Evolutionary conservation across 2,113 vertebrate species (phyloP).

Genomic region (Calidris pygmaea): DNA sequence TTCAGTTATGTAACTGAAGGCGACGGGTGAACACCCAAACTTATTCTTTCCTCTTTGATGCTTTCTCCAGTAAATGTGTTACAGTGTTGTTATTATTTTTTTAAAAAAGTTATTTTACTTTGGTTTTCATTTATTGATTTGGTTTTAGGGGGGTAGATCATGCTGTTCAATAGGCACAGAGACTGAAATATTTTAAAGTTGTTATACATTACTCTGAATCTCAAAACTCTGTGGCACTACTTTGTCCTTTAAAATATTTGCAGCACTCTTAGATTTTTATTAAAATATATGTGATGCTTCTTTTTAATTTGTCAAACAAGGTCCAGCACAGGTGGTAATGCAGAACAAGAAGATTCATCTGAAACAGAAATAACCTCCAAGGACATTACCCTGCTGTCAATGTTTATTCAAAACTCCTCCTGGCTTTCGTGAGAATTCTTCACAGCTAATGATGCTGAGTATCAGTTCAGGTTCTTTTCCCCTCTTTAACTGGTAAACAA

Average conservation of each 20-base stretch:
- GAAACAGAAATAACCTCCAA: conserved; percentile 37
- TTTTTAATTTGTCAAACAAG: conserved; percentile 30
- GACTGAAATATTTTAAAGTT: background rate
- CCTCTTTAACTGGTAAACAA: background rate
- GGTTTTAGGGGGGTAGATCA: background rate
- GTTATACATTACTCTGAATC: background rate
- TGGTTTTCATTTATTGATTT: background rate
- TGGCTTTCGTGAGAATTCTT: background rate
- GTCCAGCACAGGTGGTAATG: conserved; percentile 19
- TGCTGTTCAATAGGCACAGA: background rate
- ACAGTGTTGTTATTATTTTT: background rate
- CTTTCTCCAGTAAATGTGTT: background rate
- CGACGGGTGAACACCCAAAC: background rate
- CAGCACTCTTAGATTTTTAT: background rate
- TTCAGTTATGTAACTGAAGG: background rate
- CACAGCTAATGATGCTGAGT: background rate
- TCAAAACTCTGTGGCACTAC: background rate
- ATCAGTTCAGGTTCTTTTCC: background rate
- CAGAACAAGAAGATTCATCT: background rate
- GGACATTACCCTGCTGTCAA: background rate
- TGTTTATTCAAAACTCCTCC: background rate
- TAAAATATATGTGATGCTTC: conserved; percentile 3
- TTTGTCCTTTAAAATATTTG: background rate
- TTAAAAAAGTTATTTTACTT: background rate
- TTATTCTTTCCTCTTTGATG: background rate